Evolutionary conservation across 2,113 vertebrate genomes (phyloP).

Genomic region (Parotia lawesii): DNA sequence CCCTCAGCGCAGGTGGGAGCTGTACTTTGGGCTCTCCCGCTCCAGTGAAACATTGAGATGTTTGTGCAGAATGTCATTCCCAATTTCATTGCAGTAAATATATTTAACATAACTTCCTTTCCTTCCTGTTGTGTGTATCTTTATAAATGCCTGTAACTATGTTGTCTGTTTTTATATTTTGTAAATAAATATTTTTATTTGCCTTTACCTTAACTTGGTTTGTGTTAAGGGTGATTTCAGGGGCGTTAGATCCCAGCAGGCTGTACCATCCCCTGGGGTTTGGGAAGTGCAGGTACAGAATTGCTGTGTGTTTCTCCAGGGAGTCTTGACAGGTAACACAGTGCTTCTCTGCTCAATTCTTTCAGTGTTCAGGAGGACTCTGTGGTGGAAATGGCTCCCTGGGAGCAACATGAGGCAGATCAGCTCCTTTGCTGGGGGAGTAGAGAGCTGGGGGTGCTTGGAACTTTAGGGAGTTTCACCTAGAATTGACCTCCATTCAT

Average conservation of each 20-base stretch:
- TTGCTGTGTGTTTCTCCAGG: background rate
- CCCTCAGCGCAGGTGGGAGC: background rate
- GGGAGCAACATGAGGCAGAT: background rate
- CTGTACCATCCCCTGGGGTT: background rate
- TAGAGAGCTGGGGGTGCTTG: background rate
- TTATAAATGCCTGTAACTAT: conserved; percentile 55
- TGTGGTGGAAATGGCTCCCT: background rate
- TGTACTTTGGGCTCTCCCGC: background rate
- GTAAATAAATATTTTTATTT: conserved; percentile 65
- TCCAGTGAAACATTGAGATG: background rate
- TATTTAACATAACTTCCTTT: background rate
- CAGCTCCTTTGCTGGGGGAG: background rate
- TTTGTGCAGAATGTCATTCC: background rate
- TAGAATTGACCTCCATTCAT: background rate
- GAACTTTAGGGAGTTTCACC: background rate
- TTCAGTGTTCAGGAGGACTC: background rate
- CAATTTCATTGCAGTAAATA: background rate
- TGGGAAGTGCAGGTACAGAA: background rate
- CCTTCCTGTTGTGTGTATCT: conserved; percentile 9
- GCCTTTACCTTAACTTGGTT: conserved; percentile 59
- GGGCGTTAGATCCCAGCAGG: background rate
- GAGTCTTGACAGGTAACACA: background rate
- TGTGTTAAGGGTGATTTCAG: conserved; percentile 66
- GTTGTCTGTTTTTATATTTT: conserved; percentile 54
- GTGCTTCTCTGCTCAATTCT: background rate